Evolutionary conservation across 2,888 invertebrate species (phyloP).

Genomic region (Dasysyrphus albostriatus): DNA sequence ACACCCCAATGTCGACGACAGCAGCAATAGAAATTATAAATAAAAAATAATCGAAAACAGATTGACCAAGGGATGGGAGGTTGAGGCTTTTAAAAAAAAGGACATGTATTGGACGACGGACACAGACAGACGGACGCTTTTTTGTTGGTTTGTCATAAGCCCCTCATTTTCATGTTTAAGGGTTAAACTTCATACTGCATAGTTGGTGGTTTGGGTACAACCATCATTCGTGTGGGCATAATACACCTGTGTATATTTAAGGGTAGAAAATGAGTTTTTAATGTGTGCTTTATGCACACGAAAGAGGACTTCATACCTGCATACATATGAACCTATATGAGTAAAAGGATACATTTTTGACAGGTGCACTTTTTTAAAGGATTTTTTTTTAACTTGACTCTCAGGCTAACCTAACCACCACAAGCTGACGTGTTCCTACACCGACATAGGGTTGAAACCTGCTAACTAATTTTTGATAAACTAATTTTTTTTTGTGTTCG

Average conservation of each 20-base stretch:
- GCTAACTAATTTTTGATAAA: neutral
- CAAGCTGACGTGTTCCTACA: slow-evolving; percentile 34
- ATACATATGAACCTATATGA: neutral
- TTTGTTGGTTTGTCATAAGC: slow-evolving; percentile 31
- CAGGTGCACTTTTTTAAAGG: slow-evolving; percentile 58
- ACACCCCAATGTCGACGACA: slow-evolving; percentile 33
- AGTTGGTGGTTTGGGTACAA: slow-evolving; percentile 13
- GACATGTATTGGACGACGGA: neutral
- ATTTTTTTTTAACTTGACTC: slow-evolving; percentile 21
- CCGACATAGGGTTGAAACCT: slow-evolving; percentile 10
- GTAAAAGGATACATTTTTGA: slow-evolving; percentile 56
- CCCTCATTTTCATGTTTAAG: slow-evolving; percentile 58
- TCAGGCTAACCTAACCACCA: slow-evolving; percentile 56
- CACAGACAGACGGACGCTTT: slow-evolving; percentile 47
- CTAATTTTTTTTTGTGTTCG: neutral
- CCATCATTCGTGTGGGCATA: slow-evolving; percentile 33
- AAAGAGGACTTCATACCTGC: slow-evolving; percentile 16
- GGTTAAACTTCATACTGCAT: slow-evolving; percentile 41
- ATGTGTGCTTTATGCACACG: slow-evolving; percentile 66
- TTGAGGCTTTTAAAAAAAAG: neutral
- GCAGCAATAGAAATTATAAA: slow-evolving; percentile 55
- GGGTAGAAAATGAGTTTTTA: slow-evolving; percentile 65
- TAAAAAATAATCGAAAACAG: slow-evolving; percentile 54
- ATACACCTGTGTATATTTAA: slow-evolving; percentile 65
- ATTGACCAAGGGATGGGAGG: slow-evolving; percentile 57